A percentile compares a stretch with the other conserved stretches of the same genome.
Evolutionary conservation across 2,797 vertebrate species (phyloP).

Genomic region (Loris lydekkerianus): DNA sequence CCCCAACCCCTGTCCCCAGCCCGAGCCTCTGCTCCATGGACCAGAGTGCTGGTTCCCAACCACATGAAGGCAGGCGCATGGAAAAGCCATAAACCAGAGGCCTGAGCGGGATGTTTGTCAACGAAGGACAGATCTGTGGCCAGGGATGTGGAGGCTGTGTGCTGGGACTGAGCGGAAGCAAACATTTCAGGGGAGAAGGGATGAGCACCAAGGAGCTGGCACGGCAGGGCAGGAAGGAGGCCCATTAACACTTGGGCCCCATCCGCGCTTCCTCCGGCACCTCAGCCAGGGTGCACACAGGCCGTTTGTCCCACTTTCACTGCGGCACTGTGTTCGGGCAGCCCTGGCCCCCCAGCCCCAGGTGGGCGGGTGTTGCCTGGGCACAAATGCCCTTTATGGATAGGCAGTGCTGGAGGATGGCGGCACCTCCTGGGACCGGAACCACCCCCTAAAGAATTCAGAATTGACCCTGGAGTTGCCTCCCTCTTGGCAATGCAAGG

Average conservation of each 20-base stretch:
- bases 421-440: neutral
- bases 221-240: conserved; percentile 83
- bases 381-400: conserved; percentile 82
- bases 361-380: conserved; percentile 71
- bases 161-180: conserved; percentile 53
- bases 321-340: conserved; percentile 75
- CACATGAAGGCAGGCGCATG: conserved; percentile 70
- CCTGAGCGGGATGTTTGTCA: conserved; percentile 77
- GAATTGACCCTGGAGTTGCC: neutral
- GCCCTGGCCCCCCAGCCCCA: conserved; percentile 57
- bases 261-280: conserved; percentile 67
- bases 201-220: conserved; percentile 72
- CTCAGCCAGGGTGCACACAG: conserved; percentile 75
- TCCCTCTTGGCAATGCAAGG: neutral
- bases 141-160: conserved; percentile 34
- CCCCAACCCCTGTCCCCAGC: neutral
- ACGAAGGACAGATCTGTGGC: conserved; percentile 70
- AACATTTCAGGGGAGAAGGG: conserved; percentile 62
- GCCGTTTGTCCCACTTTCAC: conserved; percentile 73
- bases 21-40: neutral
- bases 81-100: conserved; percentile 72
- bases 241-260: conserved; percentile 85
- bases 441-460: conserved; percentile 49
- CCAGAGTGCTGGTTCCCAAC: conserved; percentile 58
- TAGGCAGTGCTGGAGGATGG: conserved; percentile 73